These are phyloP conservation scores for Psylliodes chrysocephalus DNA, from an alignment of 2,888 invertebrate genomes.

Conservation along the genomic window DNA sequence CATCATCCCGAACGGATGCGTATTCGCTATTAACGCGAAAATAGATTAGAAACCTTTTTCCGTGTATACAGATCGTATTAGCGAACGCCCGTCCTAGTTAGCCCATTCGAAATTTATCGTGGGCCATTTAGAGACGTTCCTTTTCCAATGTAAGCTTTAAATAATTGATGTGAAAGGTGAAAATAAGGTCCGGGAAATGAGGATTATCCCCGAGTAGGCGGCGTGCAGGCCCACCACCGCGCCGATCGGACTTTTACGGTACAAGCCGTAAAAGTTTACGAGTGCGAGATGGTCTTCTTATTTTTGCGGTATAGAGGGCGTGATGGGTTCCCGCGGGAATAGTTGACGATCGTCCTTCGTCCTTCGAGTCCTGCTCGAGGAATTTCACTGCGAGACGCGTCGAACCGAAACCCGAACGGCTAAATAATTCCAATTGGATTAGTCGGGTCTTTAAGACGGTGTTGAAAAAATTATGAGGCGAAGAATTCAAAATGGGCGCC, in stretches of 20 bases:
- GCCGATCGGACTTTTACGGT: conserved; percentile 35
- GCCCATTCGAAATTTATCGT: not conserved
- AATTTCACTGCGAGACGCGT: conserved; percentile 24
- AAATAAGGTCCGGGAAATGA: conserved; percentile 25
- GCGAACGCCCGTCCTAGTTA: conserved; percentile 6
- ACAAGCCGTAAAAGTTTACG: conserved; percentile 36
- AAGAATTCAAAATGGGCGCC: too few species aligned
- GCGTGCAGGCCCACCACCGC: conserved; percentile 21
- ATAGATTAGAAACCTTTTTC: conserved; percentile 1
- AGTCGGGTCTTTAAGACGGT: conserved; percentile 26
- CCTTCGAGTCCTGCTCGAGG: conserved; percentile 6
- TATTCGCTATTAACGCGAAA: too few species aligned
- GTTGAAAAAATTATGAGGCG: conserved; percentile 27
- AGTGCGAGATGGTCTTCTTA: conserved; percentile 26
- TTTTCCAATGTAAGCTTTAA: conserved; percentile 20
- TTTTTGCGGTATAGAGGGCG: conserved; percentile 29
- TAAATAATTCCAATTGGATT: conserved; percentile 33
- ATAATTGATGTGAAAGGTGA: conserved; percentile 24
- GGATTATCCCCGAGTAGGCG: not conserved
- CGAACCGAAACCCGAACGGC: conserved; percentile 11
- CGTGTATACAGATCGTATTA: not conserved
- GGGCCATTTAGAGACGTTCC: not conserved
- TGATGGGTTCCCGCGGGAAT: conserved; percentile 26
- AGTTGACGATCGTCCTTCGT: conserved; percentile 17
- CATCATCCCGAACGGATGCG: too few species aligned